These are phyloP conservation scores for Drosophila suzukii DNA, from an alignment of 1,140 invertebrate genomes.

Conservation along the genomic window DNA sequence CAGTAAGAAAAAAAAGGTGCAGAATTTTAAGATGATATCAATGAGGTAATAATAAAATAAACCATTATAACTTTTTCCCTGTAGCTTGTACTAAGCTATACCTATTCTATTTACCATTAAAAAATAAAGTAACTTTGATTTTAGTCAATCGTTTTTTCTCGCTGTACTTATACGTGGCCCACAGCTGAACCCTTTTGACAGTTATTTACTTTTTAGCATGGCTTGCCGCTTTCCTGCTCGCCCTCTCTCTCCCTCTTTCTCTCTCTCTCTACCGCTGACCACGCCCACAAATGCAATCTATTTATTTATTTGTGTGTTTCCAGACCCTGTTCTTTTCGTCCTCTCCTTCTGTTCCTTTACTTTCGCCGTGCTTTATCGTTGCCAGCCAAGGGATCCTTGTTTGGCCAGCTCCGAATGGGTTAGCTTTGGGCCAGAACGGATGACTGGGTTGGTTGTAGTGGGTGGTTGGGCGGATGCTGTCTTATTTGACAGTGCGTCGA, in stretches of 20 bases:
- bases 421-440: conserved; percentile 5
- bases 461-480: conserved; percentile 8
- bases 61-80: too few relatives aligned
- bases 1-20: not conserved
- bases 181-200: conserved; percentile 46
- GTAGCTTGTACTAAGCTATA: too few relatives aligned
- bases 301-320: conserved; percentile 46
- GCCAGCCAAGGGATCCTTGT: conserved; percentile 27
- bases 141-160: not conserved
- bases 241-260: not conserved
- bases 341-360: not conserved
- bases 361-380: conserved; percentile 37
- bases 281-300: conserved; percentile 55
- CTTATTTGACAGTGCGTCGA: conserved; percentile 52
- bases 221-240: not conserved
- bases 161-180: not conserved
- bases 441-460: not conserved
- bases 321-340: not conserved
- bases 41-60: too few relatives aligned
- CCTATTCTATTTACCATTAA: too few relatives aligned
- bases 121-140: too few relatives aligned
- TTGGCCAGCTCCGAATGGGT: conserved; percentile 12
- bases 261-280: conserved; percentile 14
- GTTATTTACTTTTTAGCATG: conserved; percentile 54
- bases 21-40: too few relatives aligned